Base-by-base conservation (phyloP, 1,140 invertebrate species). In the Leptopilina boulardi region DNA sequence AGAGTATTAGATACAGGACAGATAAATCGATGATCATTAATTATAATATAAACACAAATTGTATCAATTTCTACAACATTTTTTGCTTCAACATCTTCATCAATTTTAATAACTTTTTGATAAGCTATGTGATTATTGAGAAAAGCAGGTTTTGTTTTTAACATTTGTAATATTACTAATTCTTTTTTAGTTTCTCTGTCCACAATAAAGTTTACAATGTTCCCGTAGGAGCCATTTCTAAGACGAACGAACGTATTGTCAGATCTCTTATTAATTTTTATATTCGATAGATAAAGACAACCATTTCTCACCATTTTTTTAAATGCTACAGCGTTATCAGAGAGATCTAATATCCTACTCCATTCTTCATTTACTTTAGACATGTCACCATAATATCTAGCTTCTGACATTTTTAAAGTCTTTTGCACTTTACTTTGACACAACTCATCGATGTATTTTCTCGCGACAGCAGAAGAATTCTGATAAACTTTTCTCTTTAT, bases 251-350 rank as follows among this genome's bases (percentile, higher is more conserved):
- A 3, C 2, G 15, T 47, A n/a, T 47, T 47, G 13, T 47, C 15
- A 3, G 44, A 47, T 9, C 44, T 4, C 13, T 47, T 47, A 47
- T 13, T 47, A 47, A 15, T 9, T n/a, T 47, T 47, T 47, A 8
- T 15, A 9, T 4, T 8, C 13, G 44, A n/a, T 47, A 9, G 5
- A 15, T 9, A 47, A 47, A 47, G 79, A n/a, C 80, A 34, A 0
- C 71, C 77, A 59, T 75, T 78, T 76, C 77, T 82, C 15, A 76
- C 73, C 73, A 15, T n/a, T 6, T 80, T 75, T 6, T 77, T 11
- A n/a, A 47, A 30, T 66, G 79, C 21, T 3, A 78, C 15, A n/a
- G 75, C 38, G 18, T 76, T 4, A 5, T 41, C 10, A 5, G 38
- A 41, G 38, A 41, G 38, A 41, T 41, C 10, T 10, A 41, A 41